Evolutionary conservation across 2,113 vertebrate species (phyloP).

Genomic region (Notarius lentiginosus): DNA sequence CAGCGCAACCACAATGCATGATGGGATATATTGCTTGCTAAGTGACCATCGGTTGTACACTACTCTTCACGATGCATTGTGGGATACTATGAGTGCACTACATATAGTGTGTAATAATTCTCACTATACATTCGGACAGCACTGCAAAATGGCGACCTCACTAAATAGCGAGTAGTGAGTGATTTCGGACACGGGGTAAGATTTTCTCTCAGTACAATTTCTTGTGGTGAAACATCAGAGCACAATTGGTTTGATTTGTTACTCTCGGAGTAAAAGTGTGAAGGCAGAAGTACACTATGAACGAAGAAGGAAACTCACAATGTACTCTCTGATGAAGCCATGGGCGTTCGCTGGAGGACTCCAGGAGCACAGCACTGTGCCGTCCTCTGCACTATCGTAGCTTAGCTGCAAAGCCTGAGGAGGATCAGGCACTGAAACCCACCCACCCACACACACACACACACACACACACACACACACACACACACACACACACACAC

Average conservation of each 20-base stretch:
- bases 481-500: constrained; percentile 16
- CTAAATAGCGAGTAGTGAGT: no score
- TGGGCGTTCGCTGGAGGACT: constrained; percentile 78
- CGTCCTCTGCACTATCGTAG: constrained; percentile 77
- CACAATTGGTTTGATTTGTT: not conserved
- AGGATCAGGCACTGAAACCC: constrained; percentile 82
- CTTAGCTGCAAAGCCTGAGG: constrained; percentile 86
- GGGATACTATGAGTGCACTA: no score
- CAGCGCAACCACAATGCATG: no score
- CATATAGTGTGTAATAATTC: no score
- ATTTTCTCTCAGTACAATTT: not conserved
- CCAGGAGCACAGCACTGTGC: constrained; percentile 81
- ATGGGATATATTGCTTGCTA: no score
- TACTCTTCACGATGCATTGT: no score
- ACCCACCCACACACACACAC: constrained; percentile 29
- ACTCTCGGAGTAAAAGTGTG: not conserved
- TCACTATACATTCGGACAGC: no score
- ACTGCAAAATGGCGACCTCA: no score
- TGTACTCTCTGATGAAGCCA: constrained; percentile 89
- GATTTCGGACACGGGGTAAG: no score
- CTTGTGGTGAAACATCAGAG: not conserved
- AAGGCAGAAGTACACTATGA: not conserved
- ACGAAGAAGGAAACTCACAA: constrained; percentile 75
- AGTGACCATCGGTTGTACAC: no score
- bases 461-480: constrained; percentile 33